Evolutionary conservation across 2,113 vertebrate genomes (phyloP), one percentile per base, ranked within the genome.

Genomic region (Nycticebus coucang): DNA sequence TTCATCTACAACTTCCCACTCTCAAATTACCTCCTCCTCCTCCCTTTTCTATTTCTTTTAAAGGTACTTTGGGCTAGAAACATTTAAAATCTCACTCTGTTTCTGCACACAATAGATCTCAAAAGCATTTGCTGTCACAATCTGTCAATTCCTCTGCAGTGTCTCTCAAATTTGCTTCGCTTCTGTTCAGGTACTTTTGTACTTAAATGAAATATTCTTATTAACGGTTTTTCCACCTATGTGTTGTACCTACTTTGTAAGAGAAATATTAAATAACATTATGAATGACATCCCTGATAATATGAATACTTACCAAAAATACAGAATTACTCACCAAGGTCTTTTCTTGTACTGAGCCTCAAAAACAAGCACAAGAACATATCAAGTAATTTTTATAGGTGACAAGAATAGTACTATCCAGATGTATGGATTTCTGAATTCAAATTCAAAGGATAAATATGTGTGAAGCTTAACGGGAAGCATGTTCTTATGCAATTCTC

Each of bases 331-430:
- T 75, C 50, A 22, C 13, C 10, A 69, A 79, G 26, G 7, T 30
- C 28, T 79, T 86, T 69, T 89, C 59, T 89, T 45, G 30, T 75
- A 59, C 30, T 89, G 35, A 89, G 45, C 22, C 35, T 91, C 87
- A 79, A 79, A 83, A 71, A 50, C 86, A 83, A 66, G n/a, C 92
- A 64, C 41, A 80, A n/a, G 59, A 80, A 89, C n/a, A 41, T 71
- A 55, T 17, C 82, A 72, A 55, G 68, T 72, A 15, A 79, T 71
- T 72, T 90, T 91, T 71, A 37, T 3, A 78, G 13, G 53, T 37
- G 24, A 9, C 62, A 60, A 69, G 77, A 84, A 60, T 30, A 55
- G 12, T 75, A 15, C 8, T 82, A 17, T 68, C 66, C 26, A 83
- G 6, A 35, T 35, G 2, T 85, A 37, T 37, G 37, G 37, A 37